Conservation (phyloP, 92 coral and sea anemone species). For the Heteractis magnifica region DNA sequence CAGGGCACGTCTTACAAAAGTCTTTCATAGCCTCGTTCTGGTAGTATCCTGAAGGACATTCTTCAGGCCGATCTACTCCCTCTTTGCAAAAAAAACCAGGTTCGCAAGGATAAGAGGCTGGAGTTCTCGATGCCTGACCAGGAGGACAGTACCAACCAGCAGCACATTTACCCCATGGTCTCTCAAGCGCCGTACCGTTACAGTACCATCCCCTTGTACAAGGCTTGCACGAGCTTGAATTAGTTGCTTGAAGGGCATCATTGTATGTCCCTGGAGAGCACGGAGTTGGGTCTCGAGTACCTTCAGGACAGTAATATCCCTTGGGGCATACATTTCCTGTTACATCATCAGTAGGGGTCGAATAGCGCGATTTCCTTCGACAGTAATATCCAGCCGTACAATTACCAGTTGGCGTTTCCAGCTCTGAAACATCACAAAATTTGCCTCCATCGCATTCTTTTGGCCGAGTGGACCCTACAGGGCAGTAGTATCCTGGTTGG, state of each 20-base stretch:
- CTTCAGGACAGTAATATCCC: constrained; percentile 83
- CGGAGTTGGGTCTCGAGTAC: constrained; percentile 67
- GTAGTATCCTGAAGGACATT: constrained; percentile 84
- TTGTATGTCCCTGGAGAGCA: constrained; percentile 87
- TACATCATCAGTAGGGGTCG: constrained; percentile 70
- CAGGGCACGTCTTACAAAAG: constrained; percentile 77
- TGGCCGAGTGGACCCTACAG: constrained; percentile 70
- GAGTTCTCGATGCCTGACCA: constrained; percentile 79
- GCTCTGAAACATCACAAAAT: constrained; percentile 77
- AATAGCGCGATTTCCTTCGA: constrained; percentile 59
- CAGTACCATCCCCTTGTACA: constrained; percentile 86
- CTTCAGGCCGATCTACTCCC: constrained; percentile 68
- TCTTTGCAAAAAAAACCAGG: constrained; percentile 70
- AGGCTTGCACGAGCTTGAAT: constrained; percentile 62
- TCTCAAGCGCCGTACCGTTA: constrained; percentile 78
- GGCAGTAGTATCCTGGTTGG: constrained; percentile 87
- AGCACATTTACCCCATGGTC: constrained; percentile 79
- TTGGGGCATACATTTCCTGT: constrained; percentile 83
- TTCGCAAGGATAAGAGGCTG: constrained; percentile 75
- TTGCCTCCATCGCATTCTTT: constrained; percentile 83
- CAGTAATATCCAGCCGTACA: constrained; percentile 92
- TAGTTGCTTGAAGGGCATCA: constrained; percentile 70
- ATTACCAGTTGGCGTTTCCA: constrained; percentile 73
- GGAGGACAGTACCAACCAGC: constrained; percentile 92
- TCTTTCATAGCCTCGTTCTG: constrained; percentile 67